Evolutionary conservation across 1,140 invertebrate species (phyloP), one percentile per base, ranked within the genome.

Genomic region (Orchestia grillus): DNA sequence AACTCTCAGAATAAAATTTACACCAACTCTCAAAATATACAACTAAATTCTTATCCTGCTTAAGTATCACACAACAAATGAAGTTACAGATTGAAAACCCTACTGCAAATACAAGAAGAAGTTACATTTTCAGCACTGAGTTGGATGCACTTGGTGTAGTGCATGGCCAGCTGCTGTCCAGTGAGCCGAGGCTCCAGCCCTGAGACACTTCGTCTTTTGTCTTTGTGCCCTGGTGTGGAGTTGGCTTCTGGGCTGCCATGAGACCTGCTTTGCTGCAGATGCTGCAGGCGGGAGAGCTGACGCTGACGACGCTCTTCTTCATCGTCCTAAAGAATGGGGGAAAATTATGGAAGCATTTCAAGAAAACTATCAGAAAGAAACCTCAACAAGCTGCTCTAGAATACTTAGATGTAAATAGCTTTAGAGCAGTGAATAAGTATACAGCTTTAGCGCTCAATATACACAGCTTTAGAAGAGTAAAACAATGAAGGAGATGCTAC

Each of bases 121-220:
- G 62, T 96, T 96, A 96, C 96, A 97, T 98, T 98, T 97, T 98
- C 98, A 95, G 98, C 97, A 97, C 98, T 98, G 36, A 98, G 97
- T 97, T 98, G 98, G 62, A 98, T 98, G 97, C 98, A 98, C 95
- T 98, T 98, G 96, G 98, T 97, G 97, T 98, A 98, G 97, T 98
- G 98, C 97, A 98, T 98, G 92, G 98, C 97, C 87, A 98, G 97
- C 96, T 98, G 97, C n/a, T 97, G 96, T 96, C 97, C 97, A 36
- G 96, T 97, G 44, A 97, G 96, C 28, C 97, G 97, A 97, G 97
- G 97, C 44, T 94, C 92, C 44, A 97, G 96, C 44, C 96, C 94
- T 1, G 57, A 96, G 45, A 97, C 40, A 40, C 97, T 97, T 44
- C 96, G 96, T 53, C 96, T 96, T 28, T 92, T 96, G 96, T 97